Base-by-base conservation (phyloP, 1,140 invertebrate genomes). In the Mactra quadrangularis region DNA sequence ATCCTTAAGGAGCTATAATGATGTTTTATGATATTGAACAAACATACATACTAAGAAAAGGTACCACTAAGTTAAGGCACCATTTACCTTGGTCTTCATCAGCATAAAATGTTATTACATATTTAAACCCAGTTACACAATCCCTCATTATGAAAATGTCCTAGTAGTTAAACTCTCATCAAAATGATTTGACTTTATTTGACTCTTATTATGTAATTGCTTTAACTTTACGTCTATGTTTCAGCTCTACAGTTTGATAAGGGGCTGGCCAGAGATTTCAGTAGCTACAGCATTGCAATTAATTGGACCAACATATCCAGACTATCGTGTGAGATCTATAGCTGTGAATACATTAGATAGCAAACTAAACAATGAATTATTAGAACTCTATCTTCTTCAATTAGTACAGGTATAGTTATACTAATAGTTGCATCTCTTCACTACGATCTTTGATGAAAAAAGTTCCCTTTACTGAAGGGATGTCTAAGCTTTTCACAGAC, bases 251-350 rank as follows among this genome's bases (percentile, higher is more conserved):
- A 3, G 29, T 13, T 22, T 81, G 1, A 9, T 81, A 0, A n/a
- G 55, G 15, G 11, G 27, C 0, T 75, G 72, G 72, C 41, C 55
- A 6, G 4, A 60, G 2, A 25, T 68, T 13, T 66, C 29, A 7
- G 22, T 81, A 6, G 62, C 47, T 9, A 55, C 64, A 27, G 77
- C 66, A 31, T 35, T 81, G 19, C 77, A 81, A 35, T 25, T 81
- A 22, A 45, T 81, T 17, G 64, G 64, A 33, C 66, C 64, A n/a
- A 33, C 68, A 11, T 81, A 81, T 29, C 64, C 77, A 3, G 77
- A 81, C 29, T 1, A 13, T 3, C 41, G 77, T 33, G 52, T 81
- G 35, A 27, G 77, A 35, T 29, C 31, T 13, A n/a, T 81, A 0
- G 77, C 64, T 2, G 50, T 81, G 1, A 68, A 50, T 17, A 41